A percentile compares a stretch with the other conserved stretches of the same genome.
Conservation (phyloP, 2,797 vertebrate genomes). For the Bucorvus abyssinicus region DNA sequence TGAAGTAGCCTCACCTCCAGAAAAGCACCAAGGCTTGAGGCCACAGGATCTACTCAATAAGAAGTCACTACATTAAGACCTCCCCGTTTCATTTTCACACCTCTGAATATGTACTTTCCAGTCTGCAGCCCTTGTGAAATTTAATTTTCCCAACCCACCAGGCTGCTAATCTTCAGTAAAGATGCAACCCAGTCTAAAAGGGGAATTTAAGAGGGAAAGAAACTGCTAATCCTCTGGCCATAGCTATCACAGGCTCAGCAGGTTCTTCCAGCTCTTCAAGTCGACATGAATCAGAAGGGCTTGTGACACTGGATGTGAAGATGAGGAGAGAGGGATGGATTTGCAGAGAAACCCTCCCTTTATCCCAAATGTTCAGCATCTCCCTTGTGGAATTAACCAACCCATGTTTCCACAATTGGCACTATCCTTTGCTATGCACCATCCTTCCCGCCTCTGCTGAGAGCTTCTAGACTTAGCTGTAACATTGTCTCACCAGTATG, state of each 20-base stretch:
- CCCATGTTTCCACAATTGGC: neutral
- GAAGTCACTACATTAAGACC: neutral
- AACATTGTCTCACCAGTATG: neutral
- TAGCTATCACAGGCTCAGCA: conserved; percentile 52
- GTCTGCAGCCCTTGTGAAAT: conserved; percentile 37
- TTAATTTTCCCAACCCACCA: conserved; percentile 46
- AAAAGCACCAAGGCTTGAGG: neutral
- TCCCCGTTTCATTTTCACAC: conserved; percentile 29
- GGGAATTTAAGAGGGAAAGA: conserved; percentile 9
- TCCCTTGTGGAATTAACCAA: neutral
- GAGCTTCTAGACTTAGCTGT: neutral
- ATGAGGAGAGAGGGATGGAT: neutral
- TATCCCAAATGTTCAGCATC: neutral
- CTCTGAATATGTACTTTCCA: conserved; percentile 17
- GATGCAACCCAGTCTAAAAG: conserved; percentile 30
- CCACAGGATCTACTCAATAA: neutral
- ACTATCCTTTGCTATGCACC: neutral
- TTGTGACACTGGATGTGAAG: neutral
- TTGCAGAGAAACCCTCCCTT: neutral
- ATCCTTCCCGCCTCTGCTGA: neutral
- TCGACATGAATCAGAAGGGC: neutral
- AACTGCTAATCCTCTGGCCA: conserved; percentile 40
- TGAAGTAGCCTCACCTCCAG: neutral
- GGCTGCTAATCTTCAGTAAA: conserved; percentile 43
- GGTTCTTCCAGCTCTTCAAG: conserved; percentile 58